Evolutionary conservation across 2,113 vertebrate genomes (phyloP).

Genomic region (Pleuronectes platessa): DNA sequence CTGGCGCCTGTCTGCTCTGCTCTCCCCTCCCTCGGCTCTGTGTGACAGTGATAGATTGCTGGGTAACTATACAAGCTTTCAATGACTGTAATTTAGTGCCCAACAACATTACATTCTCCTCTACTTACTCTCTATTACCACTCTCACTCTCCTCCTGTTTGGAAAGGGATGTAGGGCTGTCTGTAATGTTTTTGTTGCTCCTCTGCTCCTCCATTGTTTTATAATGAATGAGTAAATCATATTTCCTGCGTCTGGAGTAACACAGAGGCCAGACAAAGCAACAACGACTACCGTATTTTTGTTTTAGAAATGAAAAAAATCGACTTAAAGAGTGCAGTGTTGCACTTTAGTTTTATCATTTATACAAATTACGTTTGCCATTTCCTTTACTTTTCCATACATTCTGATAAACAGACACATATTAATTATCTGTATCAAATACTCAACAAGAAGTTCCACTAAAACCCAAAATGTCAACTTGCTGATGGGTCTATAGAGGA

Average conservation of each 20-base stretch:
- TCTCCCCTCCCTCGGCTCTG: slow-evolving; percentile 48
- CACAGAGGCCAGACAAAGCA: slow-evolving; percentile 60
- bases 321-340: background rate
- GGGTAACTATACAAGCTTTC: slow-evolving; percentile 74
- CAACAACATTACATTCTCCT: slow-evolving; percentile 70
- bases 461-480: background rate
- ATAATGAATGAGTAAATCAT: slow-evolving; percentile 70
- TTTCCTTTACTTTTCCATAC: background rate
- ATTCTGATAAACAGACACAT: background rate
- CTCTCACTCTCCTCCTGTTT: slow-evolving; percentile 56
- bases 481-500: background rate
- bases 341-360: background rate
- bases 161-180: slow-evolving; percentile 50
- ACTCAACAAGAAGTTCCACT: background rate
- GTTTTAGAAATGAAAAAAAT: background rate
- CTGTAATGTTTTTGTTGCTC: slow-evolving; percentile 59
- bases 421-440: background rate
- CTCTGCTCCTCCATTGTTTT: slow-evolving; percentile 60
- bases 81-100: slow-evolving; percentile 77
- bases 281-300: slow-evolving; percentile 8
- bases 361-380: background rate
- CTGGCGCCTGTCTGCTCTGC: slow-evolving; percentile 80
- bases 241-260: slow-evolving; percentile 58
- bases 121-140: slow-evolving; percentile 65
- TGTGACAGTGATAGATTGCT: slow-evolving; percentile 77